These are phyloP conservation scores for Saguinus midas DNA, from an alignment of 2,113 vertebrate species.

Conservation along the genomic window DNA sequence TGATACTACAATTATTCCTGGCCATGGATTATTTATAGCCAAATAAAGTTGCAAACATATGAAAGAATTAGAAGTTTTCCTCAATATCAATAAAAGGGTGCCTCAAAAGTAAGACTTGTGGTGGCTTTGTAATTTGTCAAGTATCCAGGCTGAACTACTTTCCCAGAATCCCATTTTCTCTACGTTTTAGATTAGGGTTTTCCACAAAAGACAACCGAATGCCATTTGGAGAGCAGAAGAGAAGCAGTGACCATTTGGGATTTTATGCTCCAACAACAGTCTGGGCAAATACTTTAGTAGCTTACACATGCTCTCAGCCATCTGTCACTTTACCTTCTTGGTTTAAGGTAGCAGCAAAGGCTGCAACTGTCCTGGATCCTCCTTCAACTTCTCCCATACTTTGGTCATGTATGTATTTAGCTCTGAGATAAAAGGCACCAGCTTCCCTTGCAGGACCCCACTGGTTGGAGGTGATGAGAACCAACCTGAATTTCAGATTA, in stretches of 20 bases:
- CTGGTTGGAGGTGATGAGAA: not conserved
- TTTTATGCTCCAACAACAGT: not conserved
- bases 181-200: not conserved
- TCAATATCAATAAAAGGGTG: not conserved
- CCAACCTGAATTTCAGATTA: not conserved
- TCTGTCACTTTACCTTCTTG: not conserved
- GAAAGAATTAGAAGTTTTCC: not conserved
- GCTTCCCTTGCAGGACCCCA: not conserved
- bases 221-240: not conserved
- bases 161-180: not conserved
- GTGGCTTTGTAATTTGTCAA: not conserved
- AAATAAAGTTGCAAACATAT: not conserved
- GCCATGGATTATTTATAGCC: not conserved
- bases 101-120: not conserved
- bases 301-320: not conserved
- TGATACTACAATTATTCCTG: not conserved
- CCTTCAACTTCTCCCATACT: not conserved
- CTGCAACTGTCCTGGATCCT: not conserved
- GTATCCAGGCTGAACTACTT: not conserved
- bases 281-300: not conserved
- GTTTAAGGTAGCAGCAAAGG: not conserved
- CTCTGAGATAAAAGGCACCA: not conserved
- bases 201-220: not conserved
- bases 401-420: not conserved
- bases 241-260: not conserved